phyloP scores from a whole-genome alignment of 2,113 vertebrate genomes.

The Hypanus sabinus region DNA sequence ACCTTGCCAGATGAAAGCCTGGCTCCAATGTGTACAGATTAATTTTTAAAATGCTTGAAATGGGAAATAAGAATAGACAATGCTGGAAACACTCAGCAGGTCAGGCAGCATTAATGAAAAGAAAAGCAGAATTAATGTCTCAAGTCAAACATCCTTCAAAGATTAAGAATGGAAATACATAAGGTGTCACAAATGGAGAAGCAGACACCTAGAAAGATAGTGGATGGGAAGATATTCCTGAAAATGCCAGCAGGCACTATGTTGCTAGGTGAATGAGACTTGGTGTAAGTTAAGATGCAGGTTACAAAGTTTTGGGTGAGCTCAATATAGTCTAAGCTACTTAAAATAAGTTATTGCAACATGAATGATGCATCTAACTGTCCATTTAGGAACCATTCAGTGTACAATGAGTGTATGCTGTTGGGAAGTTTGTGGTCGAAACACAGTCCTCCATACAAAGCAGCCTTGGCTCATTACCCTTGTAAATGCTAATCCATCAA shows the following conservation, averaged over 20 bases:
- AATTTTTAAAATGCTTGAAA: no score
- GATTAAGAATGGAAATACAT: neutral
- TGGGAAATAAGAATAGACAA: no score
- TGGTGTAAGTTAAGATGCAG: neutral
- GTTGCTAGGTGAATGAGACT: neutral
- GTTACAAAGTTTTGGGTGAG: neutral
- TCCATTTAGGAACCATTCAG: neutral
- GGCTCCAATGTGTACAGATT: no score
- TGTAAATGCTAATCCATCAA: constrained; percentile 16
- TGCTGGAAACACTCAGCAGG: no score
- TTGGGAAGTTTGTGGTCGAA: no score
- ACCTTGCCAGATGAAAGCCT: neutral
- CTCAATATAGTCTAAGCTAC: neutral
- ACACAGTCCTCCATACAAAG: neutral
- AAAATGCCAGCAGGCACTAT: neutral
- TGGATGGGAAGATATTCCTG: no score
- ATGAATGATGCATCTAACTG: neutral
- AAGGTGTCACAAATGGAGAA: neutral
- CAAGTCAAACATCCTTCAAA: no score
- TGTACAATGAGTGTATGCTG: neutral
- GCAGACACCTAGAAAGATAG: no score
- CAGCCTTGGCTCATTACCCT: neutral
- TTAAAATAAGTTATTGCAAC: neutral
- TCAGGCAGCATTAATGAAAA: no score
- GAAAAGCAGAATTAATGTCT: no score